Base-by-base conservation (phyloP, 2,888 invertebrate genomes). In the Scaptodrosophila latifasciaeformis region DNA sequence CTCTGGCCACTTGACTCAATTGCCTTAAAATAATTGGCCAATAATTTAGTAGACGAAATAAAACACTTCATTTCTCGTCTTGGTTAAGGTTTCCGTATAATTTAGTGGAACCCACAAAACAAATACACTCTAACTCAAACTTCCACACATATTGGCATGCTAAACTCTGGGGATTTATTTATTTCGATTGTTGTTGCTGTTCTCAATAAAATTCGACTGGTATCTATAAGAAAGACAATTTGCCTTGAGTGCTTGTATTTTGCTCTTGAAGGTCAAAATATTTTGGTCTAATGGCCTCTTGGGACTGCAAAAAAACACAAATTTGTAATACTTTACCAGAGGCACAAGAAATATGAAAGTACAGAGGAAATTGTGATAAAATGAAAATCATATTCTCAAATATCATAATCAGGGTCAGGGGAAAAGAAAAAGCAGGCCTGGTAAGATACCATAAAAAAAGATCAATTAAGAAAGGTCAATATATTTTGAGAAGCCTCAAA, bases 1-100 rank as follows among this genome's bases (percentile, higher is more conserved):
- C 24, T 24, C 24, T 21, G 43, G 48, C 58, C 72, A 76, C 74
- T 79, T 76, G 64, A 69, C 56, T 69, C 79, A 67, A 79, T 76
- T 75, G 70, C 77, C 77, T 72, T 70, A 59, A 75, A 79, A 79
- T 75, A 79, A 75, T 79, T 79, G 79, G 62, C 57, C 79, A 79
- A 79, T 75, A 75, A 76, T 76, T 75, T 71, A 75, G 56, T 71
- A 71, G 24, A 24, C 13, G 13, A 75, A 79, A 75, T 70, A 72
- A 60, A 70, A 62, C 74, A 76, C 74, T 75, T 75, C 62, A 72
- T 75, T 74, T 65, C 18, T 57, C 15, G 37, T 17, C 10, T 17
- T 15, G 15, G 15, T 34, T 13, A 34, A 12, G 58, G 57, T 59
- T 67, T 69, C 62, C 65, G 71, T 52, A 71, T 72, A 71, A 69